Evolutionary conservation across 1,140 invertebrate species (phyloP).

Genomic region (Drosophila punjabiensis): DNA sequence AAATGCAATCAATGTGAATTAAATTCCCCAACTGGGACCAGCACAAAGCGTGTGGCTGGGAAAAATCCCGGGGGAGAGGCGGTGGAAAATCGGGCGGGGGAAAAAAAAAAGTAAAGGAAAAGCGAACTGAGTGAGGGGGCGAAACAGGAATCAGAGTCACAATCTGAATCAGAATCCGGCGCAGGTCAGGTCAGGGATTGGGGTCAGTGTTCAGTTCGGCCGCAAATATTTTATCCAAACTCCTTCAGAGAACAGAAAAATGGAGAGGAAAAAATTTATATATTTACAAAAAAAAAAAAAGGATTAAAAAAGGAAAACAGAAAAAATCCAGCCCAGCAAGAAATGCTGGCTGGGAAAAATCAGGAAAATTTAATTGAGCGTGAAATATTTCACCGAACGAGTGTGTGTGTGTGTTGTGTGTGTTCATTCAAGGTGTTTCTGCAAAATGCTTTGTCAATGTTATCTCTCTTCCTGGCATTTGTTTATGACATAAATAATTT

Average conservation of each 20-base stretch:
- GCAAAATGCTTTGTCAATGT: slow-evolving; percentile 26
- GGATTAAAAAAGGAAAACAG: slow-evolving; percentile 19
- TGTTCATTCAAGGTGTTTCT: slow-evolving; percentile 31
- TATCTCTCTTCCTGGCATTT: slow-evolving; percentile 13
- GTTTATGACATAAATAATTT: slow-evolving; percentile 45
- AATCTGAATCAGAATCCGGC: slow-evolving; percentile 50
- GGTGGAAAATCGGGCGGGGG: background rate
- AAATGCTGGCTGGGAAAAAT: slow-evolving; percentile 21
- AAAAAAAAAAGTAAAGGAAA: background rate
- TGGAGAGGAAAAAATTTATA: slow-evolving; percentile 17
- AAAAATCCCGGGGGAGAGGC: slow-evolving; percentile 1
- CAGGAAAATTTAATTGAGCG: slow-evolving; percentile 75
- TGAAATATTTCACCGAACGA: slow-evolving; percentile 54
- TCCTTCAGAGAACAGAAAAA: slow-evolving; percentile 35
- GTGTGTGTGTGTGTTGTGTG: background rate
- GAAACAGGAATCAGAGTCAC: slow-evolving; percentile 33
- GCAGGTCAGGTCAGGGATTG: slow-evolving; percentile 49
- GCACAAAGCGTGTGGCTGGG: slow-evolving; percentile 38
- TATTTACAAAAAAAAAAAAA: slow-evolving; percentile 51
- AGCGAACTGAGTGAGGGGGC: background rate
- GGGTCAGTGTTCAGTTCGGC: slow-evolving; percentile 61
- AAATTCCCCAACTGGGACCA: slow-evolving; percentile 70
- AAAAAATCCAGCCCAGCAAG: slow-evolving; percentile 14
- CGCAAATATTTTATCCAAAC: slow-evolving; percentile 70
- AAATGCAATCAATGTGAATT: slow-evolving; percentile 83